phyloP scores from a whole-genome alignment of 37 sponge, comb jelly and placozoan genomes.

The Geodia barretti region DNA sequence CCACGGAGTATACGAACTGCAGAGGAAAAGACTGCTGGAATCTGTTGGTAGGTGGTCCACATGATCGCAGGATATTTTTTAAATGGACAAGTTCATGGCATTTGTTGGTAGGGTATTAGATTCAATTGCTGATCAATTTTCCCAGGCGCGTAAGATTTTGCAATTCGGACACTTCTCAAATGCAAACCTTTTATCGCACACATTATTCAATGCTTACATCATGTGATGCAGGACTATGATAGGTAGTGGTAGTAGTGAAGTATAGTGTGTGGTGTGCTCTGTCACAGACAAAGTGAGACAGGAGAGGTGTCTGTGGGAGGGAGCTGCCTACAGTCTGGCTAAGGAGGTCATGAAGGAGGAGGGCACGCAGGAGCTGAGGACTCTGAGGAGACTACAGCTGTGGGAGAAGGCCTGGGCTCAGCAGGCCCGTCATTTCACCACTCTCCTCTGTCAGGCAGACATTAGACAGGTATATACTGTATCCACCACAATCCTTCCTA shows the following conservation, averaged over 20 bases:
- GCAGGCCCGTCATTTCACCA: slow-evolving; percentile 81
- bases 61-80: too few species aligned
- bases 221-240: too few species aligned
- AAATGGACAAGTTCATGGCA: too few species aligned
- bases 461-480: slow-evolving; percentile 67
- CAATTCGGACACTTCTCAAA: too few species aligned
- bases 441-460: slow-evolving; percentile 77
- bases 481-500: background rate
- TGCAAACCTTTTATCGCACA: too few species aligned
- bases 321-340: slow-evolving; percentile 84
- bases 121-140: too few species aligned
- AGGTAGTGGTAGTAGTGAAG: too few species aligned
- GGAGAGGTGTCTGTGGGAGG: slow-evolving; percentile 91
- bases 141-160: too few species aligned
- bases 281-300: slow-evolving; percentile 43
- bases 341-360: slow-evolving; percentile 49
- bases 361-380: slow-evolving; percentile 26
- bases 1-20: slow-evolving; percentile 93
- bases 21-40: slow-evolving; percentile 84
- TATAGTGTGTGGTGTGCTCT: too few species aligned
- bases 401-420: slow-evolving; percentile 89
- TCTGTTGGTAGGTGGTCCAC: slow-evolving; percentile 62
- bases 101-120: too few species aligned
- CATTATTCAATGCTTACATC: too few species aligned
- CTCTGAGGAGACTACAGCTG: slow-evolving; percentile 81